Evolutionary conservation across 1,140 invertebrate genomes (phyloP).

Genomic region (Cotesia typhae): DNA sequence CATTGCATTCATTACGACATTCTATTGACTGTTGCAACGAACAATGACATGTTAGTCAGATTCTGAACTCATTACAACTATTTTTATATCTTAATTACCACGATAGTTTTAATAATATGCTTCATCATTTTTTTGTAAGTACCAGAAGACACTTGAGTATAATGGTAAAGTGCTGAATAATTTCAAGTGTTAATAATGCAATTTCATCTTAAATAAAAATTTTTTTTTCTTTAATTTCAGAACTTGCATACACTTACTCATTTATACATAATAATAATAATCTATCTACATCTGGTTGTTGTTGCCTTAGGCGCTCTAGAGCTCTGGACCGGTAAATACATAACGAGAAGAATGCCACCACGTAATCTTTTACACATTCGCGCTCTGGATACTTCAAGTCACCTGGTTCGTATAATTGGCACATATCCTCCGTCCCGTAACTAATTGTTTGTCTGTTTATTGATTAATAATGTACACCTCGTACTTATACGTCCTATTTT

Average conservation of each 20-base stretch:
- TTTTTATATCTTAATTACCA: too few species aligned
- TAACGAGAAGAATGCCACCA: conserved; percentile 35
- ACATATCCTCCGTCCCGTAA: conserved; percentile 50
- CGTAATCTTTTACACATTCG: conserved; percentile 41
- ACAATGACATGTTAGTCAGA: conserved; percentile 44
- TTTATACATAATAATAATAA: not conserved
- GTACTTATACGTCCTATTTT: conserved; percentile 12
- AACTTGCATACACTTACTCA: not conserved
- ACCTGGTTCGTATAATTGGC: conserved; percentile 55
- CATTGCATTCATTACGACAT: conserved; percentile 50
- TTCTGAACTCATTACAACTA: conserved; percentile 1
- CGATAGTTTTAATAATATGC: too few species aligned
- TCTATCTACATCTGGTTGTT: conserved; percentile 1
- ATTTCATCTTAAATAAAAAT: too few species aligned
- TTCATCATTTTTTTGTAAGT: too few species aligned
- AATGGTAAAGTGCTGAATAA: too few species aligned
- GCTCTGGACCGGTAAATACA: conserved; percentile 22
- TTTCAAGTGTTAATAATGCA: too few species aligned
- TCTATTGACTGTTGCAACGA: conserved; percentile 44
- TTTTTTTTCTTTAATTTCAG: not conserved
- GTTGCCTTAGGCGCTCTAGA: conserved; percentile 1
- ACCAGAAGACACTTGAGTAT: too few species aligned
- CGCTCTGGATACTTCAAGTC: conserved; percentile 54
- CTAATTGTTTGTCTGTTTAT: conserved; percentile 48
- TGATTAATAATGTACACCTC: conserved; percentile 4